A percentile compares a stretch with the other conserved stretches of the same genome.
Evolutionary conservation across 2,113 vertebrate species (phyloP).

Genomic region (Chrysemys picta): DNA sequence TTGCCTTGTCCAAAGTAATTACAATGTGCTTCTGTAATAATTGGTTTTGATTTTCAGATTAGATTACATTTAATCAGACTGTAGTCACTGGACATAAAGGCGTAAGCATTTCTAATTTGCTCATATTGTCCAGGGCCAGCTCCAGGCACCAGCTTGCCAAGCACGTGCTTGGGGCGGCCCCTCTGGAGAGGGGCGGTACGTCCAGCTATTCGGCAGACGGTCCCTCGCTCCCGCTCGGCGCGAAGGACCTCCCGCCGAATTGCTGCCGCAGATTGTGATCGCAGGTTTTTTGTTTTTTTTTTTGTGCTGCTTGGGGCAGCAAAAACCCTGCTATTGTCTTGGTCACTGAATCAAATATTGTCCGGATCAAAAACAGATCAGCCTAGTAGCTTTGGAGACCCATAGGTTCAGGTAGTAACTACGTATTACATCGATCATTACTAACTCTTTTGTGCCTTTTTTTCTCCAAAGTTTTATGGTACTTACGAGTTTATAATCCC

Average conservation of each 20-base stretch:
- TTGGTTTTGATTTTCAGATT: neutral
- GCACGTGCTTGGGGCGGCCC: too few species aligned
- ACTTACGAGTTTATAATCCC: slow-evolving; percentile 26
- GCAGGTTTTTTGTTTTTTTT: too few species aligned
- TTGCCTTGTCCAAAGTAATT: slow-evolving; percentile 26
- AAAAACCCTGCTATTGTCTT: neutral
- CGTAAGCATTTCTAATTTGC: slow-evolving; percentile 37
- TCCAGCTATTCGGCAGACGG: too few species aligned
- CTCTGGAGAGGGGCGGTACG: too few species aligned
- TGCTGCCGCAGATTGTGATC: too few species aligned
- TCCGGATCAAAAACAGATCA: neutral
- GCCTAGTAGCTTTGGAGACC: neutral
- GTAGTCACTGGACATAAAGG: slow-evolving; percentile 13
- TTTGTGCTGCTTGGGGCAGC: too few species aligned
- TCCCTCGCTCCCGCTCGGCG: too few species aligned
- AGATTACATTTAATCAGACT: slow-evolving; percentile 29
- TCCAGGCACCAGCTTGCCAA: too few species aligned
- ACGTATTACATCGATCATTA: neutral
- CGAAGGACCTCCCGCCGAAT: too few species aligned
- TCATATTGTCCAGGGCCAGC: neutral
- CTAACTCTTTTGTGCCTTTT: neutral
- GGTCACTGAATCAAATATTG: neutral
- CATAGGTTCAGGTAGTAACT: neutral
- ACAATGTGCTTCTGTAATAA: neutral
- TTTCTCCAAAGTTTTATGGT: neutral